Conservation (phyloP, 1,140 invertebrate species). For the Heliconius melpomene region DNA sequence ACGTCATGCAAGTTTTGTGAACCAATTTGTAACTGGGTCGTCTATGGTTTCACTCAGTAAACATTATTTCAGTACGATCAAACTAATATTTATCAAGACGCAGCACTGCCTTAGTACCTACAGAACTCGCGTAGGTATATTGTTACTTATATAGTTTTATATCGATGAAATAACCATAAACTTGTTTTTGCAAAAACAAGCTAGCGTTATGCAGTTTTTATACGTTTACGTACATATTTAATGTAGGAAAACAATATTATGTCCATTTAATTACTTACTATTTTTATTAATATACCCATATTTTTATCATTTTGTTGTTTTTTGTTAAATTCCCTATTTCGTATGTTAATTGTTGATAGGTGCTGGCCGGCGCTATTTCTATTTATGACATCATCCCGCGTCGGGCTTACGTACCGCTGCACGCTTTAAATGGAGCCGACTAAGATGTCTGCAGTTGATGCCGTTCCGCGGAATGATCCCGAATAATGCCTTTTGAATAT, state of each 20-base stretch:
- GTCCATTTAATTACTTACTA: not conserved
- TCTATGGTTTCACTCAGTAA: constrained; percentile 62
- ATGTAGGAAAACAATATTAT: not conserved
- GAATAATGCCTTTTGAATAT: constrained; percentile 76
- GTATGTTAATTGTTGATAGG: constrained; percentile 50
- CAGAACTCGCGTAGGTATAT: not conserved
- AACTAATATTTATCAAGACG: constrained; percentile 25
- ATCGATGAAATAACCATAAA: constrained; percentile 64
- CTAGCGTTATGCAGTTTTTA: constrained; percentile 25
- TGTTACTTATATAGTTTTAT: constrained; percentile 26
- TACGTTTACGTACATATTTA: not conserved
- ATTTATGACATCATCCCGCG: constrained; percentile 80
- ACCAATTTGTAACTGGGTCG: constrained; percentile 70
- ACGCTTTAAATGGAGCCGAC: constrained; percentile 79
- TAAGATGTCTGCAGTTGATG: constrained; percentile 78
- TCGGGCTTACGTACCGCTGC: constrained; percentile 79
- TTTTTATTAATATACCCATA: not conserved
- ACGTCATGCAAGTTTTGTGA: constrained; percentile 57
- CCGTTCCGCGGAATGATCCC: constrained; percentile 76
- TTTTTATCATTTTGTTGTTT: not conserved
- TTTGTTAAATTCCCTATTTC: constrained; percentile 37
- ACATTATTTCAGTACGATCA: constrained; percentile 43
- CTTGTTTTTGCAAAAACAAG: constrained; percentile 46
- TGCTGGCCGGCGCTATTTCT: constrained; percentile 76
- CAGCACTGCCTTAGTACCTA: constrained; percentile 9